These are phyloP conservation scores for Drosophila sp. DNA, from an alignment of 1,140 invertebrate species.

Conservation along the genomic window DNA sequence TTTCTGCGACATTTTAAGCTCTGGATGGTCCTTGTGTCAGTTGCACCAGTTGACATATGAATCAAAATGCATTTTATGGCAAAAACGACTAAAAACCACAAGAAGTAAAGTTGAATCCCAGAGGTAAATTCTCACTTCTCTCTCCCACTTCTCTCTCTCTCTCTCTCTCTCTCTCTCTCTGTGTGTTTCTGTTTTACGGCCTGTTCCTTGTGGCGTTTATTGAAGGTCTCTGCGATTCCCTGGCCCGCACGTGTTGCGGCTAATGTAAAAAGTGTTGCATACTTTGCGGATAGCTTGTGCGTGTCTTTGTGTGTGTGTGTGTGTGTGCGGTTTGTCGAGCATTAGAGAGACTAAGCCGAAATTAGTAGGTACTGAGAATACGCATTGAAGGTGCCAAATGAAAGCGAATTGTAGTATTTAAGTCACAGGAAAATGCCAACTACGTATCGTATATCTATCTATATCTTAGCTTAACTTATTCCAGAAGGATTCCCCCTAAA, in stretches of 20 bases:
- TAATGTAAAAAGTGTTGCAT: constrained; percentile 9
- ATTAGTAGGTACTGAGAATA: neutral
- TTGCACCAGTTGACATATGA: neutral
- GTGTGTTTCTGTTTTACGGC: neutral
- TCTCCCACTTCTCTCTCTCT: neutral
- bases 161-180: neutral
- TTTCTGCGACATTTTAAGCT: too few relatives aligned
- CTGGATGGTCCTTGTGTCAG: neutral
- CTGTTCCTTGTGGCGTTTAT: neutral
- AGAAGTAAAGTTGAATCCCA: neutral
- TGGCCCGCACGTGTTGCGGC: neutral
- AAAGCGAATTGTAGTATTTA: neutral
- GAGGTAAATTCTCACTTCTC: neutral
- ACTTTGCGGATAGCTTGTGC: neutral
- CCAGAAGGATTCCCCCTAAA: too few relatives aligned
- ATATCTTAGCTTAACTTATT: neutral
- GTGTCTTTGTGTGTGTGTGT: neutral
- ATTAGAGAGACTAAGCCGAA: neutral
- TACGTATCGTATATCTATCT: neutral
- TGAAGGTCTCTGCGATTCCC: constrained; percentile 3
- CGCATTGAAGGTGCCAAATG: neutral
- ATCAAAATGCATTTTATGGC: neutral
- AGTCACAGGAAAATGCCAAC: neutral
- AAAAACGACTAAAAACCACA: neutral
- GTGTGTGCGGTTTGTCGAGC: neutral